Evolutionary conservation across 2,113 vertebrate species (phyloP), one percentile per base, ranked within the genome.

Genomic region (Silurus meridionalis): DNA sequence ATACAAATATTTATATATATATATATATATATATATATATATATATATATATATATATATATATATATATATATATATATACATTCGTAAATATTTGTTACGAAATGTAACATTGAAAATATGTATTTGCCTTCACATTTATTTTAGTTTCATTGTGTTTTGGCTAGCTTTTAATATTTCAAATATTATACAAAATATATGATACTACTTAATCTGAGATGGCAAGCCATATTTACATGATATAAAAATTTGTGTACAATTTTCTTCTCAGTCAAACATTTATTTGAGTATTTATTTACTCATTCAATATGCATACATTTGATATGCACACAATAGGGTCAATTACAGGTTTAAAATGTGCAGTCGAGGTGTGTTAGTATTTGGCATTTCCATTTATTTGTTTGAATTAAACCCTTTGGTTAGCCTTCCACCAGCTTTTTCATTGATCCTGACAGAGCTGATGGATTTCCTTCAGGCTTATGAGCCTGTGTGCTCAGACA

Each of bases 61-160:
- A 81, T 81, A 37, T 37, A 37, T 37, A 37, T 37, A 37, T 37
- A 37, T 37, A 37, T 37, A 37, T 37, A 37, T 37, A 37, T 81
- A 25, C 0, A 82, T 28, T 14, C 64, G 64, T 25, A 82, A 66
- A 66, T 63, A 13, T 21, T 66, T 52, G 21, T 66, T 66, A 50
- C 64, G 60, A 50, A 50, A 28, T 82, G 46, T 15, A 25, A 71
- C 25, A 71, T 53, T 72, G 66, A 83, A 79, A 83, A 67, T 48
- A 85, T 28, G 58, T 69, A 53, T 84, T 85, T 79, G 19, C 25
- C 48, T 52, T 6, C 15, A 28, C 2, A 78, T 23, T 84, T 50
- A 83, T 75, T 63, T 15, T 28, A 8, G 57, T 71, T 72, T 28
- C 23, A 10, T 75, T 25, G 23, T 77, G n/a, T 64, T 77, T 21